Evolutionary conservation across 2,888 invertebrate genomes (phyloP), one percentile per base, ranked within the genome.

Genomic region (Drosophila yooni): DNA sequence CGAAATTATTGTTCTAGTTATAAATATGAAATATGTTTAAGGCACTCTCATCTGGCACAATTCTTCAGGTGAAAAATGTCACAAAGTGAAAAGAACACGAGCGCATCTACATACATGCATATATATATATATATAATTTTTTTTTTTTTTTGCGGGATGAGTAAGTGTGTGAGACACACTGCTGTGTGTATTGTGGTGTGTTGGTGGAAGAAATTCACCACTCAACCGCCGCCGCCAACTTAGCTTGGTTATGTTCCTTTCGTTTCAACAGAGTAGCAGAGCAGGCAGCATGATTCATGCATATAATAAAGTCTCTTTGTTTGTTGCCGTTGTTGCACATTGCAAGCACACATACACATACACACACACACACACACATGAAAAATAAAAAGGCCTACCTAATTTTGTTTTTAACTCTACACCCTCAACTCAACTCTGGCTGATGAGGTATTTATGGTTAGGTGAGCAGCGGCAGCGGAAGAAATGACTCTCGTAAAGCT

Each of bases 261-360:
- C 58, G 63, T 69, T 81, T 77, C 60, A 56, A 36, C 72, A 79
- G 48, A 62, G 68, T 48, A 71, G 59, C 61, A 52, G 65, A 52
- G 65, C 61, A 52, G 64, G 64, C 67, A 79, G 52, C 70, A 85
- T 82, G 85, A 82, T 76, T 85, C 85, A 79, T 81, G 60, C 86
- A 84, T 76, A 79, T 76, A 79, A 82, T 71, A 79, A 83, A 85
- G 64, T 63, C 61, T 82, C 88, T 89, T 89, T 89, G 84, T 81
- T 82, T 84, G 83, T 76, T 77, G 72, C 67, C 70, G 61, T 76
- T 83, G 70, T 59, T 82, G 74, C 69, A 79, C 71, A 79, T 76
- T 71, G 64, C 79, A 68, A 68, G 54, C 70, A 51, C 50, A 73
- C 59, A 59, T 15, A 51, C 48, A 77, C 6, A 46, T 1, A 34